Evolutionary conservation across 1,140 invertebrate genomes (phyloP).

Genomic region (Bombus waltoni): DNA sequence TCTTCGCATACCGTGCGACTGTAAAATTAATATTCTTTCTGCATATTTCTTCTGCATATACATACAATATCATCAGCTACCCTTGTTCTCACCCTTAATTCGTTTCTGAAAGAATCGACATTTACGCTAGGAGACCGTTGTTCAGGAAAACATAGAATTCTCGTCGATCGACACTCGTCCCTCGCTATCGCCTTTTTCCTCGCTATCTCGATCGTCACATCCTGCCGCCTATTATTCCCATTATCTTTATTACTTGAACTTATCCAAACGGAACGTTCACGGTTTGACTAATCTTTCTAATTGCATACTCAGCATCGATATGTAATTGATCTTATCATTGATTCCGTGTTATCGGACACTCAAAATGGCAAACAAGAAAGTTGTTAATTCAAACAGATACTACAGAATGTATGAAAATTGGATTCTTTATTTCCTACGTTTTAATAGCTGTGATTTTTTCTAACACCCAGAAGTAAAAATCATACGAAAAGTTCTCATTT

Average conservation of each 20-base stretch:
- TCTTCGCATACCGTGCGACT: not conserved
- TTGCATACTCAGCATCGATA: slow-evolving; percentile 37
- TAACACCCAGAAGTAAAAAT: not conserved
- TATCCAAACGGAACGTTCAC: slow-evolving; percentile 46
- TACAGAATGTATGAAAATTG: too few relatives aligned
- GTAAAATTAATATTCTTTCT: not conserved
- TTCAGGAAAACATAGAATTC: slow-evolving; percentile 2
- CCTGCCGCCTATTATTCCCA: slow-evolving; percentile 59
- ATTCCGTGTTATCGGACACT: slow-evolving; percentile 2
- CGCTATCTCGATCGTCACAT: slow-evolving; percentile 42
- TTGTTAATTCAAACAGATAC: not conserved
- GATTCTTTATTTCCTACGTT: not conserved
- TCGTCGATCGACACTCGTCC: not conserved
- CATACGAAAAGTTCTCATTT: too few relatives aligned
- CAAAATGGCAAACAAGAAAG: too few relatives aligned
- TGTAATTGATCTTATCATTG: slow-evolving; percentile 46
- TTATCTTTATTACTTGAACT: slow-evolving; percentile 53
- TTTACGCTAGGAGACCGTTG: slow-evolving; percentile 1
- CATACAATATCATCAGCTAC: slow-evolving; percentile 17
- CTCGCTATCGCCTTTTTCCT: slow-evolving; percentile 34
- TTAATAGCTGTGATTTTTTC: too few relatives aligned
- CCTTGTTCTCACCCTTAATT: slow-evolving; percentile 46
- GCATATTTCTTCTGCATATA: slow-evolving; percentile 1
- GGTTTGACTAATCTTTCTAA: slow-evolving; percentile 54
- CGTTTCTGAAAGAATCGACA: slow-evolving; percentile 20